These are phyloP conservation scores for Calosoma granatense DNA, from an alignment of 1,140 invertebrate species.

Conservation along the genomic window DNA sequence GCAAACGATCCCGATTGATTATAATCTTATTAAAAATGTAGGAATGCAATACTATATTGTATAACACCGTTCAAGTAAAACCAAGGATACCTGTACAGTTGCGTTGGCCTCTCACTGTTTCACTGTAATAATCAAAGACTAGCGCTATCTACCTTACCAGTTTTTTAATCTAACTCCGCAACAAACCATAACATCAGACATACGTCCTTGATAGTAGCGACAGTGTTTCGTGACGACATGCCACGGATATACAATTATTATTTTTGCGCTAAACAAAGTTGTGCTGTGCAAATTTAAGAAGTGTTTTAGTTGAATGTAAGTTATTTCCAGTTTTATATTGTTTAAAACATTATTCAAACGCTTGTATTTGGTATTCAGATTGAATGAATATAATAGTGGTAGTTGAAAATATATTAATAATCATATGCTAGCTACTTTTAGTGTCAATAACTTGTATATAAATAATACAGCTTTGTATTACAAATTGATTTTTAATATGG, in stretches of 20 bases:
- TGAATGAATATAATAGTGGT: not conserved
- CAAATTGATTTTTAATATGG: no score
- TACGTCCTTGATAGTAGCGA: not conserved
- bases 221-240: not conserved
- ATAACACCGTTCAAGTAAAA: not conserved
- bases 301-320: not conserved
- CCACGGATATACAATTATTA: not conserved
- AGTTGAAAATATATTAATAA: no score
- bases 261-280: not conserved
- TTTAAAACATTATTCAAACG: not conserved
- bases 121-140: not conserved
- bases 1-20: no score
- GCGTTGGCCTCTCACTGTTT: not conserved
- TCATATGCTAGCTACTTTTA: no score
- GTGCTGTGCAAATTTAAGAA: not conserved
- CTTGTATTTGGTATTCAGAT: not conserved
- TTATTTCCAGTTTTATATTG: not conserved
- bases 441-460: no score
- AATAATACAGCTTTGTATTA: no score
- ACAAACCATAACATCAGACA: no score
- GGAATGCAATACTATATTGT: not conserved
- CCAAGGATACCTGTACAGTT: conserved; percentile 3
- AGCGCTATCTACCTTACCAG: not conserved
- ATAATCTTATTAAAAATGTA: not conserved
- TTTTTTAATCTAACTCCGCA: not conserved